Base-by-base conservation (phyloP, 2,888 invertebrate species). In the Microctonus brassicae region DNA sequence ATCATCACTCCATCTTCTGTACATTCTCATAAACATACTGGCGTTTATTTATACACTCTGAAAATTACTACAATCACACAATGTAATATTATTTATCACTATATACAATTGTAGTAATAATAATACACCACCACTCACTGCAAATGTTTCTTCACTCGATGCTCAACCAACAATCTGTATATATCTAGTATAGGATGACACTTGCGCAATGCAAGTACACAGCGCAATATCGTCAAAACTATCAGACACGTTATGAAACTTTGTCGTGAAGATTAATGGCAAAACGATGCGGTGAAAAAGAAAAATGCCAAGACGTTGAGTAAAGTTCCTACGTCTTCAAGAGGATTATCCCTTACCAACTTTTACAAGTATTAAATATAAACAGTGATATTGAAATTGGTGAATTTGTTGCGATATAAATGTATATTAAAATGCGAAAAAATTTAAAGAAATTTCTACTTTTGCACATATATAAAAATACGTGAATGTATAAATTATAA, bases 201-300 rank as follows among this genome's bases (percentile, higher is more conserved):
- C 17, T 20, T 47, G 47, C 6, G 9, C 17, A 47, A 17, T 47
- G 4, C 47, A 47, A 47, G 47, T 47, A 17, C n/a, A n/a, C 17
- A 17, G 1, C 3, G 17, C 9, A 17, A 47, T 47, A 47, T 47
- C 47, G 47, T 47, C 17, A 47, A 7, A 20, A n/a, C 72, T 73
- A 76, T 75, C 66, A 73, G 60, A 67, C 67, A 66, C 58, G 75
- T 69, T 70, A 47, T 69, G 72, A 75, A 76, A 76, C 76, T 76
- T 76, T 70, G 72, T 76, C 76, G 69, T 52, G 63, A 69, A 17
- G 75, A 75, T 76, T 76, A 76, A 76, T 73, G 67, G 73, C 9
- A n/a, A 17, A 20, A 47, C 17, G 47, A 47, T 47, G 47, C 47
- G 17, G 17, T 17, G 17, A n/a, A 47, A 17, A 17, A 47, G 47